phyloP scores from a whole-genome alignment of 2,113 vertebrate species.

The Orycteropus afer region DNA sequence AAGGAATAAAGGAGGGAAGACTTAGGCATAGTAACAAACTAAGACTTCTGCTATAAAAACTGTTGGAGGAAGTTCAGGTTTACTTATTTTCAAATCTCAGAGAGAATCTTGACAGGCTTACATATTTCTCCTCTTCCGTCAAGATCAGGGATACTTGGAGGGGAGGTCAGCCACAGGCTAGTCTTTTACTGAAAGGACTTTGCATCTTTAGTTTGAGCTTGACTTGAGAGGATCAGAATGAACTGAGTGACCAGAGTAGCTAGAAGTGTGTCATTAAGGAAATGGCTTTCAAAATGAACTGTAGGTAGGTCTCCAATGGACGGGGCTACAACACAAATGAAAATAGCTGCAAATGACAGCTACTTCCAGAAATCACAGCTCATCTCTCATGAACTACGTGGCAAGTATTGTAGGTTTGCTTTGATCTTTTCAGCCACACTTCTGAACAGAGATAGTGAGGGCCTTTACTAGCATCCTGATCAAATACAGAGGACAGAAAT shows the following conservation, averaged over 20 bases:
- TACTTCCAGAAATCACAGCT: background rate
- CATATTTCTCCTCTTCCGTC: background rate
- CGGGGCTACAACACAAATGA: background rate
- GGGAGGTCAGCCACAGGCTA: background rate
- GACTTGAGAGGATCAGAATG: background rate
- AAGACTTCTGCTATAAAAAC: background rate
- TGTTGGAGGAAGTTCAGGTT: background rate
- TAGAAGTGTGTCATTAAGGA: background rate
- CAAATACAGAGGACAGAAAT: background rate
- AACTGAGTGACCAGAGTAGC: background rate
- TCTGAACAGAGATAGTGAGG: background rate
- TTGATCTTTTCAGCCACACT: background rate
- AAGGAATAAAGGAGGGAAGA: background rate
- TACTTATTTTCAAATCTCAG: background rate
- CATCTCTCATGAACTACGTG: background rate
- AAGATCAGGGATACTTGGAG: background rate
- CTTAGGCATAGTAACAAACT: background rate
- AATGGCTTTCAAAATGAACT: background rate
- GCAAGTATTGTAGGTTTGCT: background rate
- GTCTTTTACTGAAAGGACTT: background rate
- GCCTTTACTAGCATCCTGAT: background rate
- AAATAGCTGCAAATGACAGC: background rate
- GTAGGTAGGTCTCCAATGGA: background rate
- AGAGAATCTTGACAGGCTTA: background rate
- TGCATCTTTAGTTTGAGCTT: background rate